Evolutionary conservation across 2,113 vertebrate species (phyloP).

Genomic region (Nycticorax nycticorax): DNA sequence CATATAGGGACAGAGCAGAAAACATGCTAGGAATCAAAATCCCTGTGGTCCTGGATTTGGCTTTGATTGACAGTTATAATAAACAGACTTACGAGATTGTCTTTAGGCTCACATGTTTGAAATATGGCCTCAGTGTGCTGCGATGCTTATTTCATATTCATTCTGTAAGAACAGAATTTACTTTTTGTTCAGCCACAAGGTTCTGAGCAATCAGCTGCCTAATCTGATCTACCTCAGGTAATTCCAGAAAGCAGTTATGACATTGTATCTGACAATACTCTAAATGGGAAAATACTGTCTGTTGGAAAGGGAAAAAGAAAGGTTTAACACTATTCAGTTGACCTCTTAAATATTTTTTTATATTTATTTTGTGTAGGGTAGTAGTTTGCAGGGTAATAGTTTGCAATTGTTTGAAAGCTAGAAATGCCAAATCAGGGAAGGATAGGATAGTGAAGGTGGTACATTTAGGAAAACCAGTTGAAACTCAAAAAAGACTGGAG

Average conservation of each 20-base stretch:
- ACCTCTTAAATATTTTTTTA: neutral
- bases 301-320: neutral
- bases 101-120: neutral
- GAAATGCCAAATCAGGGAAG: neutral
- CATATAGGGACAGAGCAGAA: neutral
- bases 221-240: neutral
- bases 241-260: neutral
- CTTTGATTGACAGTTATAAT: neutral
- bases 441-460: neutral
- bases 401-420: neutral
- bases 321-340: rapidly evolving
- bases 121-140: neutral
- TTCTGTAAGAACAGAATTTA: neutral
- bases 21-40: neutral
- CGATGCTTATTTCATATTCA: neutral
- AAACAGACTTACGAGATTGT: neutral
- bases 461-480: neutral
- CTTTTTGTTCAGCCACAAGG: neutral
- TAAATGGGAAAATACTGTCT: neutral
- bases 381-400: neutral
- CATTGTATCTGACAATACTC: neutral
- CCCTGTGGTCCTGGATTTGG: neutral
- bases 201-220: neutral
- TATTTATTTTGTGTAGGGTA: neutral
- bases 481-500: neutral